Conservation (phyloP, 2,113 vertebrate genomes). For the Oreotrochilus melanogaster region DNA sequence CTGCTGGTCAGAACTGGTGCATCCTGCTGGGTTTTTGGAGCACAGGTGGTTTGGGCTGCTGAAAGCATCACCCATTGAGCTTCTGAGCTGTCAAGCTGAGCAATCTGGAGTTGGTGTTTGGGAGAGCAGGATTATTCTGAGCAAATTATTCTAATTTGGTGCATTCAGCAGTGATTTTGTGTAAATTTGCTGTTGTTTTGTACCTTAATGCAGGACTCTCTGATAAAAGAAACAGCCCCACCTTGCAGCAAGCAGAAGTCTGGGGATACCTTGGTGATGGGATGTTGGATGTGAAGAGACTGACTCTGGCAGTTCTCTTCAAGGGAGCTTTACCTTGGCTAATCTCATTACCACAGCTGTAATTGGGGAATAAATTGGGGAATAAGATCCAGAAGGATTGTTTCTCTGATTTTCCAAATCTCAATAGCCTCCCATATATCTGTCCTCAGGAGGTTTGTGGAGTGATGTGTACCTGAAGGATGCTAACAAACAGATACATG, state of each 20-base stretch:
- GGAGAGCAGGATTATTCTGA: not conserved
- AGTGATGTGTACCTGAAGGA: not conserved
- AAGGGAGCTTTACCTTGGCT: not conserved
- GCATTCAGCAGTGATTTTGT: not conserved
- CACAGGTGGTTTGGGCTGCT: not conserved
- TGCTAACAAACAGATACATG: not conserved
- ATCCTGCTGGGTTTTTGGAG: not conserved
- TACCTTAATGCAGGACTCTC: not conserved
- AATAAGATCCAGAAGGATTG: not conserved
- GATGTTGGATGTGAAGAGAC: not conserved
- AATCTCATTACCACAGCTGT: not conserved
- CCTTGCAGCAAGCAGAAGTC: not conserved
- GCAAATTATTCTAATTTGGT: not conserved
- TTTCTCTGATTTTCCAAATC: not conserved
- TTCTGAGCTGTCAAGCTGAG: not conserved
- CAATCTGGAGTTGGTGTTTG: not conserved
- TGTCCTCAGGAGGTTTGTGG: not conserved
- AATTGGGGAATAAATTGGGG: rapidly evolving
- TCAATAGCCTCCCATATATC: rapidly evolving
- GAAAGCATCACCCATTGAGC: not conserved
- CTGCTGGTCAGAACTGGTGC: not conserved
- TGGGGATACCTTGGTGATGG: not conserved
- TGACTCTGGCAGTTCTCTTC: not conserved
- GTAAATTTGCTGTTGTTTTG: not conserved
- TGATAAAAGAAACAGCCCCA: not conserved